These are phyloP conservation scores for Nomada goodeniana DNA, from an alignment of 2,888 invertebrate genomes.

Conservation along the genomic window DNA sequence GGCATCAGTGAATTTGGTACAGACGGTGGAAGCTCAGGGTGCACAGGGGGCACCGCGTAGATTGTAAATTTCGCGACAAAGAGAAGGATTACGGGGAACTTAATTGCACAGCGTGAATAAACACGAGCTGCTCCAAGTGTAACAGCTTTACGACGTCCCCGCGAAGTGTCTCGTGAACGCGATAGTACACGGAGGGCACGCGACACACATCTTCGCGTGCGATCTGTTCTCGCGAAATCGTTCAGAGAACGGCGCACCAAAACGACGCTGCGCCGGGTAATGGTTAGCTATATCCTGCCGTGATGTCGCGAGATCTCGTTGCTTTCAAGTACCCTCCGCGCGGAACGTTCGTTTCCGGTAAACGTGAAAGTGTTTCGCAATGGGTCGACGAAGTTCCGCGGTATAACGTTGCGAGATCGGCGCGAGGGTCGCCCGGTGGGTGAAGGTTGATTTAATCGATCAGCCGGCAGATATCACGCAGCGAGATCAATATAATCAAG, in stretches of 20 bases:
- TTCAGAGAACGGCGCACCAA: not conserved
- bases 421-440: slow-evolving; percentile 9
- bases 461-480: slow-evolving; percentile 60
- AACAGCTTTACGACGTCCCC: slow-evolving; percentile 49
- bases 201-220: slow-evolving; percentile 57
- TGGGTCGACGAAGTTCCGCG: not conserved
- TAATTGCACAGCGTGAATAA: slow-evolving; percentile 59
- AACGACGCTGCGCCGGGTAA: not conserved
- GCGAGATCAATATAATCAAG: slow-evolving; percentile 66
- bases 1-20: not conserved
- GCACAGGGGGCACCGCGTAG: slow-evolving; percentile 37
- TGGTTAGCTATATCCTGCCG: too few relatives aligned
- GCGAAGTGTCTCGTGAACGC: slow-evolving; percentile 52
- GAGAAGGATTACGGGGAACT: slow-evolving; percentile 55
- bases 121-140: slow-evolving; percentile 55
- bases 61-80: slow-evolving; percentile 38
- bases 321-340: too few relatives aligned
- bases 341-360: not conserved
- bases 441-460: slow-evolving; percentile 62
- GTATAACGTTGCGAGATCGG: slow-evolving; percentile 30
- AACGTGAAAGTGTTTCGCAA: not conserved
- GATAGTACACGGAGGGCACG: slow-evolving; percentile 50
- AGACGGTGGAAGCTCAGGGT: not conserved
- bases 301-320: too few relatives aligned
- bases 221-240: slow-evolving; percentile 39